Evolutionary conservation across 2,113 vertebrate species (phyloP).

Genomic region (Solea solea): DNA sequence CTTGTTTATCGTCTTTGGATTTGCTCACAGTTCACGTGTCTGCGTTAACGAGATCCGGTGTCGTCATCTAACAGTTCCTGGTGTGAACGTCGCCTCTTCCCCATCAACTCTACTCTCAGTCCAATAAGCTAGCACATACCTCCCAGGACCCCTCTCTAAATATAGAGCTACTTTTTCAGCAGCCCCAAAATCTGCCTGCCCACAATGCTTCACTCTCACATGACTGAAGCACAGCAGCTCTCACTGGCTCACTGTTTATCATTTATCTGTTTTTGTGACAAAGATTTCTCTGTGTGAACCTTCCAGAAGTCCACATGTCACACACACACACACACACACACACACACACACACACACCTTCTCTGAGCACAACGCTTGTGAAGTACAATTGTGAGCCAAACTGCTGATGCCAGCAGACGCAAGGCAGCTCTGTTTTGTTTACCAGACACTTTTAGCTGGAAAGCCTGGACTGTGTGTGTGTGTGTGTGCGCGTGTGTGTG

Average conservation of each 20-base stretch:
- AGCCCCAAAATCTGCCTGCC: conserved; percentile 70
- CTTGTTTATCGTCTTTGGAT: no score
- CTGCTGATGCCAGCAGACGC: conserved; percentile 83
- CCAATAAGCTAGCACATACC: conserved; percentile 79
- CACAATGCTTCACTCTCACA: conserved; percentile 14
- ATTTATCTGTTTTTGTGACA: not conserved
- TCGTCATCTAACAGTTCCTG: conserved; percentile 68
- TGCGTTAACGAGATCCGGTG: conserved; percentile 58
- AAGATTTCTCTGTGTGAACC: conserved; percentile 33
- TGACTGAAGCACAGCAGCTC: conserved; percentile 2
- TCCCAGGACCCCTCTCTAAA: conserved; percentile 82
- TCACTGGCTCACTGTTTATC: not conserved
- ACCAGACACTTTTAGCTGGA: conserved; percentile 78
- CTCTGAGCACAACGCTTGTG: conserved; percentile 58
- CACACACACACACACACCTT: conserved; percentile 56
- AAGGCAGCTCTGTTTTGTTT: conserved; percentile 81
- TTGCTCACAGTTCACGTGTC: not conserved
- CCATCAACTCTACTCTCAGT: conserved; percentile 73
- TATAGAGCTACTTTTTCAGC: conserved; percentile 76
- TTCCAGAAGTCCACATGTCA: conserved; percentile 54
- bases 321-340: conserved; percentile 54
- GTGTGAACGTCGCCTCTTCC: conserved; percentile 62
- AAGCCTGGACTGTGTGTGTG: conserved; percentile 58
- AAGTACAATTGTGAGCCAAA: conserved; percentile 81
- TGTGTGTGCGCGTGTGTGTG: conserved; percentile 50